Conservation (phyloP, 1,140 invertebrate species). For the Eubasilissa regina region DNA sequence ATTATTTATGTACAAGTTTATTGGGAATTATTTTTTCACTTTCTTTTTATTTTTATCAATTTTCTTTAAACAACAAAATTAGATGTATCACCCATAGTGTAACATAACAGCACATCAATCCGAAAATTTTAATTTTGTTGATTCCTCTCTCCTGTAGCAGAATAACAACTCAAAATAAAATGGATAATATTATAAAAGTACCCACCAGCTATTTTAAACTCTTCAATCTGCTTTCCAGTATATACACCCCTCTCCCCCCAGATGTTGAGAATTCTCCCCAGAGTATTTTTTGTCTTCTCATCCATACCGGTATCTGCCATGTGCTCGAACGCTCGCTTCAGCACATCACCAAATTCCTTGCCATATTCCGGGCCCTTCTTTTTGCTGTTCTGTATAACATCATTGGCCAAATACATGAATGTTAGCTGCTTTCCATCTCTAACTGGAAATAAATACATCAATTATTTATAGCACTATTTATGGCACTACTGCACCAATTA, state of each 20-base stretch:
- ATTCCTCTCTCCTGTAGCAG: too few relatives aligned
- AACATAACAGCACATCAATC: too few relatives aligned
- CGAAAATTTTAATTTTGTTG: too few relatives aligned
- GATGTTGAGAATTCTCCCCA: conserved; percentile 88
- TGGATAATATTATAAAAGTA: neutral
- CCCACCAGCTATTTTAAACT: conserved; percentile 78
- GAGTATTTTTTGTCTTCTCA: conserved; percentile 83
- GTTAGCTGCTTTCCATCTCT: conserved; percentile 91
- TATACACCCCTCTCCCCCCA: conserved; percentile 96
- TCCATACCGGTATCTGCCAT: conserved; percentile 81
- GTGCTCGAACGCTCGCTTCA: conserved; percentile 87
- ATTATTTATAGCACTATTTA: too few relatives aligned
- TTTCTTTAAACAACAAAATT: too few relatives aligned
- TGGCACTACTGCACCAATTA: too few relatives aligned
- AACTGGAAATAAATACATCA: conserved; percentile 75
- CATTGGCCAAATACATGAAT: conserved; percentile 98
- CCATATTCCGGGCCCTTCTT: conserved; percentile 98
- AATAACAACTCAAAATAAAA: too few relatives aligned
- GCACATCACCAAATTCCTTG: conserved; percentile 84
- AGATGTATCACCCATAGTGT: too few relatives aligned
- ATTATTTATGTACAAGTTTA: too few relatives aligned
- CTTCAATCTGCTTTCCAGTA: conserved; percentile 82
- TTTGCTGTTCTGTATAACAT: conserved; percentile 98
- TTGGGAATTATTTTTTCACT: too few relatives aligned
- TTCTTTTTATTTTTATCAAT: too few relatives aligned